A percentile compares a stretch with the other conserved stretches of the same genome.
Evolutionary conservation across 2,888 invertebrate species (phyloP).

Genomic region (Sialis fuliginosa): DNA sequence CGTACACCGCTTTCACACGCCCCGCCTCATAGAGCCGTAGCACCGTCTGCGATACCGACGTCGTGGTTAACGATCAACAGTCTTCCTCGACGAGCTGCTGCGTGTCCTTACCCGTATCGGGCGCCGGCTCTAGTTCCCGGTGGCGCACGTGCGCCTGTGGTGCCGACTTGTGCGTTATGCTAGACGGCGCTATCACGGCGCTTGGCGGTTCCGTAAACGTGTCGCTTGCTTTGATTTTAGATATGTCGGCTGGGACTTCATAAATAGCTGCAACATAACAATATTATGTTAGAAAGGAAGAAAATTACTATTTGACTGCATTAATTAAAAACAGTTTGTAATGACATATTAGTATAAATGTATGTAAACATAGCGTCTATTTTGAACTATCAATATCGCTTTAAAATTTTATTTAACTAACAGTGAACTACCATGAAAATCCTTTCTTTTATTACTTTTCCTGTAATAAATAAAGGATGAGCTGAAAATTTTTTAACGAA

Average conservation of each 20-base stretch:
- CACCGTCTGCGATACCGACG: not conserved
- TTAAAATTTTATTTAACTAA: too few relatives aligned
- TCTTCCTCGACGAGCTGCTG: slow-evolving; percentile 81
- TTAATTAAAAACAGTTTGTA: not conserved
- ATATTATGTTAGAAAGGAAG: too few relatives aligned
- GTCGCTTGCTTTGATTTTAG: slow-evolving; percentile 41
- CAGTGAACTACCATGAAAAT: not conserved
- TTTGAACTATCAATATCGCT: too few relatives aligned
- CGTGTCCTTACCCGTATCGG: slow-evolving; percentile 81
- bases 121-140: slow-evolving; percentile 64
- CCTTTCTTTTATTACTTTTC: not conserved
- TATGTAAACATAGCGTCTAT: too few relatives aligned
- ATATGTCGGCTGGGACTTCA: slow-evolving; percentile 60
- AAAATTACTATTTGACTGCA: too few relatives aligned
- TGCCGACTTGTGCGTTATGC: slow-evolving; percentile 53
- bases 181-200: slow-evolving; percentile 66
- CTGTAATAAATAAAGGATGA: too few relatives aligned
- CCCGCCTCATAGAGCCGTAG: not conserved
- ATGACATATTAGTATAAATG: not conserved
- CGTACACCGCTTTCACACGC: not conserved
- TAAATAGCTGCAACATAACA: slow-evolving; percentile 43
- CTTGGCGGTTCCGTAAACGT: slow-evolving; percentile 42
- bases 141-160: slow-evolving; percentile 56
- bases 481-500: not conserved
- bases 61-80: slow-evolving; percentile 29